phyloP scores from a whole-genome alignment of 2,113 vertebrate genomes.

The Rhombomys opimus region DNA sequence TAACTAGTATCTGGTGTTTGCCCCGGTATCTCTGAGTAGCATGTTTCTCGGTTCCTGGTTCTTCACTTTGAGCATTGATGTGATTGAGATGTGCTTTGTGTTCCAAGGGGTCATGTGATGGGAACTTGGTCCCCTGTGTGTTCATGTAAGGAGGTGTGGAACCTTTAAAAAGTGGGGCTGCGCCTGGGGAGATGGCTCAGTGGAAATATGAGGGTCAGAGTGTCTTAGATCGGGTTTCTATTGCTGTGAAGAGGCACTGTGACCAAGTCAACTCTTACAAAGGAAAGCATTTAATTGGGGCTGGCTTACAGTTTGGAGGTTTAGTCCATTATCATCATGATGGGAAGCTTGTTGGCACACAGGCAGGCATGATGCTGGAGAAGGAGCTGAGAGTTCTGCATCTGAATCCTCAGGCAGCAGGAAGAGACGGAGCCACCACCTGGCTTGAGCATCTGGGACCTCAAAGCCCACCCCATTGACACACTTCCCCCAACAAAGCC shows the following conservation, averaged over 20 bases:
- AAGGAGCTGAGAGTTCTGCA: not conserved
- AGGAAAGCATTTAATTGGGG: not conserved
- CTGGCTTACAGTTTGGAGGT: not conserved
- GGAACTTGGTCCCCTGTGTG: not conserved
- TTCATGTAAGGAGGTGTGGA: not conserved
- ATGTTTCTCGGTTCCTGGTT: too few species aligned
- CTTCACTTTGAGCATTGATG: not conserved
- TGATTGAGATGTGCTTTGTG: not conserved
- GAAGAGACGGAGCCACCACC: not conserved
- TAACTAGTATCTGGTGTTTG: not conserved
- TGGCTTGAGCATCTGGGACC: not conserved
- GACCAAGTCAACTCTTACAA: not conserved
- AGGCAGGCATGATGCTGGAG: not conserved
- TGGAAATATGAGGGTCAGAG: not conserved
- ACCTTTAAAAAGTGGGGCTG: not conserved
- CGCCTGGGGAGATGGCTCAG: not conserved
- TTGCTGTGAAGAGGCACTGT: not conserved
- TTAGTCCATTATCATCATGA: not conserved
- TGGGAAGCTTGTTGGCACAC: not conserved
- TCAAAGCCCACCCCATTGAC: not conserved
- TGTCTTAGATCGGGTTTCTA: not conserved
- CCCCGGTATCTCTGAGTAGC: rapidly evolving
- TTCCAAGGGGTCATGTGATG: not conserved
- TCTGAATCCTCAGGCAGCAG: not conserved
- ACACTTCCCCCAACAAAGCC: not conserved